Percentiles rank a stretch among this genome's conserved stretches.
Evolutionary conservation across 2,888 invertebrate species (phyloP).

Genomic region (Hypsopygia costalis): DNA sequence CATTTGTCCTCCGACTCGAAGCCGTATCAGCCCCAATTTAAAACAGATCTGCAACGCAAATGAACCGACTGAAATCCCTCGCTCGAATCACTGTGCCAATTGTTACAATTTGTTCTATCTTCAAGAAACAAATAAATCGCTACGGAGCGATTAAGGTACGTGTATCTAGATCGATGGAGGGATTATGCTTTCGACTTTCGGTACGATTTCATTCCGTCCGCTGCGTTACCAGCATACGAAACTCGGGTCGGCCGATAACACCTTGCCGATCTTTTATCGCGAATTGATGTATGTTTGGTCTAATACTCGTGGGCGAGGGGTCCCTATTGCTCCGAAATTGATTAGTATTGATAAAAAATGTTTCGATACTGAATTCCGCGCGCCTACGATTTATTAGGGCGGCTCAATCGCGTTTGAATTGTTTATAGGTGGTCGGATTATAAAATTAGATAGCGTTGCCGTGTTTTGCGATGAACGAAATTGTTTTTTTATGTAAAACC

Average conservation of each 20-base stretch:
- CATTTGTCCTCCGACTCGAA: conserved; percentile 1
- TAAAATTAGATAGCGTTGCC: conserved; percentile 10
- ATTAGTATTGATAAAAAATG: conserved; percentile 23
- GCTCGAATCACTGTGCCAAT: conserved; percentile 33
- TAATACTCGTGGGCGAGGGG: conserved; percentile 25
- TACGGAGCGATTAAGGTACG: conserved; percentile 61
- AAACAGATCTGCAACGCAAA: conserved; percentile 46
- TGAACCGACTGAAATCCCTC: conserved; percentile 20
- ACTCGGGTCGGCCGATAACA: conserved; percentile 9
- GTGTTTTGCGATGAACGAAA: conserved; percentile 2
- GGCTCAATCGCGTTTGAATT: conserved; percentile 12
- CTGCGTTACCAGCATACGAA: conserved; percentile 32
- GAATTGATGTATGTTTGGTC: conserved; percentile 42
- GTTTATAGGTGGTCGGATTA: conserved; percentile 15
- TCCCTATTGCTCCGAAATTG: conserved; percentile 23
- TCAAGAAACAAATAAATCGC: conserved; percentile 55
- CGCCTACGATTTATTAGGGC: conserved; percentile 11
- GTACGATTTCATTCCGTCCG: conserved; percentile 32
- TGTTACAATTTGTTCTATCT: conserved; percentile 57
- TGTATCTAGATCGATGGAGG: conserved; percentile 48
- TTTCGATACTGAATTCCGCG: background rate
- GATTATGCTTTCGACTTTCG: conserved; percentile 32
- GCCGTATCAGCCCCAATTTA: conserved; percentile 25
- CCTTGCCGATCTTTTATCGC: conserved; percentile 54
- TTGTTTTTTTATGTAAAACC: conserved; percentile 6